Percentiles rank a stretch among this genome's conserved stretches.
Conservation (phyloP, 1,140 invertebrate genomes). For the Chrysopa pallens region DNA sequence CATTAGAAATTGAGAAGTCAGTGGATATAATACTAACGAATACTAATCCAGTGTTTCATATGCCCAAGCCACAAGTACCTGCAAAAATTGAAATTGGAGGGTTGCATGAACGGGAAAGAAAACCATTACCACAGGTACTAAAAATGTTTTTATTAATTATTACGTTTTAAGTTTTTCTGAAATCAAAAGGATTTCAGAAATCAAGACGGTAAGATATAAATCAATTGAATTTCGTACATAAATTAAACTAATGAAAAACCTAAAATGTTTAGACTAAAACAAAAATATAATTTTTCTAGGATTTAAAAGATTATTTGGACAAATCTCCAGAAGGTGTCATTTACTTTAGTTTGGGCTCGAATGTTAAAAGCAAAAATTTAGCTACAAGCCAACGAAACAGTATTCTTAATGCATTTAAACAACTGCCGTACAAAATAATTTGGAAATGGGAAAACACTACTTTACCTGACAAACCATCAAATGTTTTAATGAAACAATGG, state of each 20-base stretch:
- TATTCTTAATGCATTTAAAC: slow-evolving; percentile 24
- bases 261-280: too few relatives aligned
- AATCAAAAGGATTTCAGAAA: too few relatives aligned
- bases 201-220: background rate
- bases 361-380: slow-evolving; percentile 21
- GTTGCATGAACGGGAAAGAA: slow-evolving; percentile 22
- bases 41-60: slow-evolving; percentile 24
- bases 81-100: slow-evolving; percentile 27
- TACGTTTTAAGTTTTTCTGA: too few relatives aligned
- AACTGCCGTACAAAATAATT: slow-evolving; percentile 25
- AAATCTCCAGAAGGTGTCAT: slow-evolving; percentile 23
- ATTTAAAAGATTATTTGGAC: slow-evolving; percentile 18
- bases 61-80: slow-evolving; percentile 25
- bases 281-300: slow-evolving; percentile 8
- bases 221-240: too few relatives aligned
- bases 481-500: slow-evolving; percentile 29
- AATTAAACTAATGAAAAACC: too few relatives aligned
- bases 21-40: slow-evolving; percentile 32
- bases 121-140: slow-evolving; percentile 20
- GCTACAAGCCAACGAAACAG: slow-evolving; percentile 16
- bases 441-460: slow-evolving; percentile 25
- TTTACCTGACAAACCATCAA: slow-evolving; percentile 19
- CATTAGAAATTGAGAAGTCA: slow-evolving; percentile 26
- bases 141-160: too few relatives aligned
- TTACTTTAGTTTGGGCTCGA: slow-evolving; percentile 32